A percentile compares a stretch with the other conserved stretches of the same genome.
Evolutionary conservation across 1,140 invertebrate genomes (phyloP).

Genomic region (Orius laevigatus): DNA sequence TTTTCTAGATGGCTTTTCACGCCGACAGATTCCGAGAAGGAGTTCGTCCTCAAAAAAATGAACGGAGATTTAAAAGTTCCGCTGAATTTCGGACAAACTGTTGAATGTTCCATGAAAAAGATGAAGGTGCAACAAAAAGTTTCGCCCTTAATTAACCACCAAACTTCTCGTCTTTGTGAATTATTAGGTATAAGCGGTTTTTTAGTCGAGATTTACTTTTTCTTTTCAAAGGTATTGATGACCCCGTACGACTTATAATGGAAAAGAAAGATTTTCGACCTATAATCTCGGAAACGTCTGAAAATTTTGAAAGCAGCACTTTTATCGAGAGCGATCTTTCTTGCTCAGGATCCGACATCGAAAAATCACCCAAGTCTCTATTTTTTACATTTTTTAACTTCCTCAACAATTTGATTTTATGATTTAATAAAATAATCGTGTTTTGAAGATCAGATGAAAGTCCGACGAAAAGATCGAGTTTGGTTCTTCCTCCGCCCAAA

Average conservation of each 20-base stretch:
- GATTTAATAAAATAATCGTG: background rate
- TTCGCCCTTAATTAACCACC: conserved; percentile 1
- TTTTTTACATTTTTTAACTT: background rate
- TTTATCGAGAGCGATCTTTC: background rate
- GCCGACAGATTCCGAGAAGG: conserved; percentile 57
- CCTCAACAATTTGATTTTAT: too few relatives aligned
- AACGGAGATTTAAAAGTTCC: conserved; percentile 47
- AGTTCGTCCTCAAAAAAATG: conserved; percentile 45
- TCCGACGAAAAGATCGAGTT: background rate
- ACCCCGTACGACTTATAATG: conserved; percentile 1
- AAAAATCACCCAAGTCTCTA: conserved; percentile 3
- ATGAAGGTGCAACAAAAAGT: conserved; percentile 7
- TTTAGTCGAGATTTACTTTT: background rate
- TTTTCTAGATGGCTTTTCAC: conserved; percentile 50
- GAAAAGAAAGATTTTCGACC: background rate
- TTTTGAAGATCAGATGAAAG: background rate
- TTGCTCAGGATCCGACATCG: background rate
- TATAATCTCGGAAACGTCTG: background rate
- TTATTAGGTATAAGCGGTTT: conserved; percentile 10
- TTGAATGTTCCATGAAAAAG: conserved; percentile 33
- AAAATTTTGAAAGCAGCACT: background rate
- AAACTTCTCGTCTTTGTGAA: conserved; percentile 9
- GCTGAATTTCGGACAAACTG: conserved; percentile 60
- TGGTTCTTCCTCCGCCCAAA: conserved; percentile 6
- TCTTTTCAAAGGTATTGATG: conserved; percentile 5